These are phyloP conservation scores for Tylochromis polylepis DNA, from an alignment of 2,113 vertebrate genomes.

Conservation along the genomic window DNA sequence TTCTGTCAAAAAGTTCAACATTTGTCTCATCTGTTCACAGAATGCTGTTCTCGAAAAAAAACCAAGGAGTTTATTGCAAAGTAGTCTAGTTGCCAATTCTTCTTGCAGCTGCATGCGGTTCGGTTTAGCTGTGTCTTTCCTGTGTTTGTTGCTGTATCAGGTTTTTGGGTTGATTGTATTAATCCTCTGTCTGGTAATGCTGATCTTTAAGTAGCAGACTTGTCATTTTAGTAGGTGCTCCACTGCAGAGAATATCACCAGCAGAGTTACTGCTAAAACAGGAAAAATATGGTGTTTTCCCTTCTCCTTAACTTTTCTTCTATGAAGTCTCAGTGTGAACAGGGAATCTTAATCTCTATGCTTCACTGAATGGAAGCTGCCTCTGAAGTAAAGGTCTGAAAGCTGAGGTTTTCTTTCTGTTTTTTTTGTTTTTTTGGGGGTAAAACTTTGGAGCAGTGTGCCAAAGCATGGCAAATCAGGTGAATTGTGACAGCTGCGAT, in stretches of 20 bases:
- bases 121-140: neutral
- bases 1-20: neutral
- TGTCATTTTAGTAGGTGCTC: neutral
- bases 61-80: neutral
- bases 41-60: neutral
- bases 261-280: neutral
- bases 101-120: neutral
- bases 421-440: neutral
- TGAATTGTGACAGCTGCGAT: constrained; percentile 25
- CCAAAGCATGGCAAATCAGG: constrained; percentile 7
- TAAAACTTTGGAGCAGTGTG: neutral
- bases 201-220: neutral
- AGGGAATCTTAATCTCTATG: neutral
- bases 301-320: neutral
- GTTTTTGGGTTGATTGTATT: neutral
- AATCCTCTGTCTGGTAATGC: neutral
- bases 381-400: neutral
- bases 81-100: neutral
- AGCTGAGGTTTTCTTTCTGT: constrained; percentile 9
- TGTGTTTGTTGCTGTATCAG: neutral
- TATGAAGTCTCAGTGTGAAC: neutral
- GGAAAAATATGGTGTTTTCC: neutral
- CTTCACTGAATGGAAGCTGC: neutral
- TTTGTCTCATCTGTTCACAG: neutral
- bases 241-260: neutral